Conservation (phyloP, 2,797 vertebrate genomes). For the Petrocephalus sullivani region DNA sequence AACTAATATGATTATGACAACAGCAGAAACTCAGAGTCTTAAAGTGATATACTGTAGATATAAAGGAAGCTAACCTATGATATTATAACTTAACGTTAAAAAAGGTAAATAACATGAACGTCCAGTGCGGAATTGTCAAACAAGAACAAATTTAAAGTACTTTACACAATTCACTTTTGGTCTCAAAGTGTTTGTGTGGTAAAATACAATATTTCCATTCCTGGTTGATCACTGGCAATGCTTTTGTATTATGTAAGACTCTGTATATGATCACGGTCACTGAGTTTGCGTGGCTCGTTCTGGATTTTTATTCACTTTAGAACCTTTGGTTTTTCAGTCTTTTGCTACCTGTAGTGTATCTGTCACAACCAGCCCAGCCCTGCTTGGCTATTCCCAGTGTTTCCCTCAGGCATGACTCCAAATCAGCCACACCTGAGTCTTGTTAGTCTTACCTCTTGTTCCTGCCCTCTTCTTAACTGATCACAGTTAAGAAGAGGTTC, state of each 20-base stretch:
- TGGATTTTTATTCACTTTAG: background rate
- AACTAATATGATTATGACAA: background rate
- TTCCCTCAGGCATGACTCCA: too few relatives aligned
- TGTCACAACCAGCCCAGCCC: too few relatives aligned
- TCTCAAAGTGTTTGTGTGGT: background rate
- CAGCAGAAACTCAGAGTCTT: background rate
- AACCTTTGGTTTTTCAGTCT: background rate
- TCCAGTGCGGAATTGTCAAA: background rate
- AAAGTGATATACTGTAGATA: background rate
- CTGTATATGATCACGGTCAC: background rate
- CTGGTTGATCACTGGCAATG: background rate
- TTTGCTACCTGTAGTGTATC: background rate
- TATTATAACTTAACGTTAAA: background rate
- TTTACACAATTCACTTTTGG: background rate
- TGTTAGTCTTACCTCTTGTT: too few relatives aligned
- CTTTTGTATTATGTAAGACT: background rate
- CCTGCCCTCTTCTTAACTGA: too few relatives aligned
- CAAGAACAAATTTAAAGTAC: too few relatives aligned
- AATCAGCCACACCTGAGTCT: too few relatives aligned
- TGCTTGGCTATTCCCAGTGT: too few relatives aligned
- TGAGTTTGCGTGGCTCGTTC: background rate
- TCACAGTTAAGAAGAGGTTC: too few relatives aligned
- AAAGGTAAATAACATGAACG: background rate
- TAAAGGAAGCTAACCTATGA: background rate
- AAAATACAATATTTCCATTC: background rate